Percentiles rank a stretch among this genome's conserved stretches.
phyloP scores from a whole-genome alignment of 2,113 vertebrate species.

The Sciurus niger region DNA sequence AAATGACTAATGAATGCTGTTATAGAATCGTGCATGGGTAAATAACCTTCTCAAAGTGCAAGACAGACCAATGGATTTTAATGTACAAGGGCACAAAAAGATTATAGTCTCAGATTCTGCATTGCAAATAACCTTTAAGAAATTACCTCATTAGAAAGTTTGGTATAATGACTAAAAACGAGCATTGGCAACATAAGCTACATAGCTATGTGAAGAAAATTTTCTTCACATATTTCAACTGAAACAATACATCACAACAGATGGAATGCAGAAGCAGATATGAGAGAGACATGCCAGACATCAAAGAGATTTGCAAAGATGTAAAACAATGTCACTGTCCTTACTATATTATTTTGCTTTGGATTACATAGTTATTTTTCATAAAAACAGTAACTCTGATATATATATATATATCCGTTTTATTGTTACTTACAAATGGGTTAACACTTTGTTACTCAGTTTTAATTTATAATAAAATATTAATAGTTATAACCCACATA shows the following conservation, averaged over 20 bases:
- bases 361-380: constrained; percentile 29
- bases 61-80: not conserved
- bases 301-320: constrained; percentile 1
- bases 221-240: constrained; percentile 27
- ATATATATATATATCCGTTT: not conserved
- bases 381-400: not conserved
- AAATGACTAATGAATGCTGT: not conserved
- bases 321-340: not conserved
- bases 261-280: not conserved
- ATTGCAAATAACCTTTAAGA: constrained; percentile 58
- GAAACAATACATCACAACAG: constrained; percentile 38
- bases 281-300: constrained; percentile 1
- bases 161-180: not conserved
- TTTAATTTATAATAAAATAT: constrained; percentile 40
- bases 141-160: constrained; percentile 27
- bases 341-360: constrained; percentile 46
- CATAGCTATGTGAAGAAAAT: not conserved
- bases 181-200: not conserved
- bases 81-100: constrained; percentile 39
- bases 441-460: not conserved
- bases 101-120: constrained; percentile 38
- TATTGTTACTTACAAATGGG: constrained; percentile 9
- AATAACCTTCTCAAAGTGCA: not conserved
- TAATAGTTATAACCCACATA: constrained; percentile 34
- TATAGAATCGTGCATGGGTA: not conserved